Evolutionary conservation across 2,113 vertebrate species (phyloP), one percentile per base, ranked within the genome.

Genomic region (Tricholaema leucomelas): DNA sequence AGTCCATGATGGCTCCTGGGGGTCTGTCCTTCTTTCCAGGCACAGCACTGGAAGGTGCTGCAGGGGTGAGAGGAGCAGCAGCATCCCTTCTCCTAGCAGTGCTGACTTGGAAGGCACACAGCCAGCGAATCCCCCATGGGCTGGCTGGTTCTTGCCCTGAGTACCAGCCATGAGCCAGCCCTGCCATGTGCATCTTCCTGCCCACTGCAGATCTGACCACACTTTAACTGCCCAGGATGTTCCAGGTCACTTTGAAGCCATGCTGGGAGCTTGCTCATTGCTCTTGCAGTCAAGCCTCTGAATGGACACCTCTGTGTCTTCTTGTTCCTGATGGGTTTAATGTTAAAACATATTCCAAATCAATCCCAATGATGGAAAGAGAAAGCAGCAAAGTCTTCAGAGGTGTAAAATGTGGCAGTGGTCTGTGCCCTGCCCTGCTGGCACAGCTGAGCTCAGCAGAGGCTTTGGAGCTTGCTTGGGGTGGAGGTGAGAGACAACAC

Each of bases 11-110:
- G 0, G 3, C 33, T 21, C 7, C 2, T 7, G 27, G 31, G 42
- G 31, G 60, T 33, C 42, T 11, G 23, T 7, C 12, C 35, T 78
- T 56, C 52, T 28, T 33, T 17, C 72, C 15, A 25, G n/a, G 12
- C 0, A 0, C 18, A 5, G 72, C 44, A 8, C 1, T 0, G 21
- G 25, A 8, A 10, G 19, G 46, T 0, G 6, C 56, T n/a, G n/a
- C 1, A 3, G 8, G 27, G 35, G 20, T 56, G 52, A 4, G 27
- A 15, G 79, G 31, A 48, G 19, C 61, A 21, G 63, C 48, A 28
- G 16, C 4, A 9, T 28, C 81, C 31, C 54, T 33, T 33, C 64
- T n/a, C 14, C 7, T 6, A 10, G 28, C 54, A 55, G 54, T 17
- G 31, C 35, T 0, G 9, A 28, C 27, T 38, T 44, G 15, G 30